Conservation (phyloP, 2,797 vertebrate species). For the Sternotherus odoratus region DNA sequence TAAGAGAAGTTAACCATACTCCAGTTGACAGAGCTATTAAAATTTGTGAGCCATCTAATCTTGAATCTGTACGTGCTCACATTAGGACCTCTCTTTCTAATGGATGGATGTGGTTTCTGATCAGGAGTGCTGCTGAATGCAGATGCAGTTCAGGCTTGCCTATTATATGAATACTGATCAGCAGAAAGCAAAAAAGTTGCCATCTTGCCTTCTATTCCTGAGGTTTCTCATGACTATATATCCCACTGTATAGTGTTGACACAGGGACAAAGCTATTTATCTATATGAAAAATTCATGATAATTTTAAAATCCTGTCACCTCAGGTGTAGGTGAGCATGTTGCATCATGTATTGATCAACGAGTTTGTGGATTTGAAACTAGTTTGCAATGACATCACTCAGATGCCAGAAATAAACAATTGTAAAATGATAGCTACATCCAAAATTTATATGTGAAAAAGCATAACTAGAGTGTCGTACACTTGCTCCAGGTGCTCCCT, state of each 20-base stretch:
- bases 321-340: background rate
- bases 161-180: background rate
- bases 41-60: conserved; percentile 6
- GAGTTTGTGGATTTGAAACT: background rate
- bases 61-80: background rate
- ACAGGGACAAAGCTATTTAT: conserved; percentile 43
- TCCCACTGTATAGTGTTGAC: conserved; percentile 53
- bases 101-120: background rate
- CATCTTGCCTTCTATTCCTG: background rate
- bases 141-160: background rate
- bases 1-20: background rate
- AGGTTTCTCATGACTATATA: conserved; percentile 21
- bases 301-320: conserved; percentile 36
- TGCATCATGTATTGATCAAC: background rate
- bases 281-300: conserved; percentile 51
- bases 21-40: background rate
- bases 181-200: conserved; percentile 14
- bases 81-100: background rate
- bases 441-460: background rate
- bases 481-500: background rate
- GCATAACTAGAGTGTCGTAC: background rate
- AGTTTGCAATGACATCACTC: background rate
- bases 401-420: background rate
- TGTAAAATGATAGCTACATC: background rate
- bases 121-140: background rate